Evolutionary conservation across 2,888 invertebrate genomes (phyloP), one percentile per base, ranked within the genome.

Genomic region (Acrobasis repandana): DNA sequence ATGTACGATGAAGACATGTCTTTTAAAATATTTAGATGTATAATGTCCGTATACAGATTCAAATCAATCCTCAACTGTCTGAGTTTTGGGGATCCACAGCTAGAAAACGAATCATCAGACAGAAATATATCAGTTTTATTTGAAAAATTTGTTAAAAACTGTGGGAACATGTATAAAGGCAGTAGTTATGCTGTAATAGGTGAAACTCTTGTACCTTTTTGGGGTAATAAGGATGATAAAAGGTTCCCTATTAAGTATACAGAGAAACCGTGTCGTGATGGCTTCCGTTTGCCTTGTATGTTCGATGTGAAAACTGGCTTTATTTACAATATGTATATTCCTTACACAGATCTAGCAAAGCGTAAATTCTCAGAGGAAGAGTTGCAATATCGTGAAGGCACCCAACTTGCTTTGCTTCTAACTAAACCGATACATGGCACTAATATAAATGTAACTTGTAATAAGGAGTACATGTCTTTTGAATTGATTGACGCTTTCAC

Each of bases 181-280:
- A 65, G 71, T 18, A 58, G 59, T 11, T 61, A 64, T 51, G 56
- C 61, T 3, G 63, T 63, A 33, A 62, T 69, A 43, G 69, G 71
- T 58, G 70, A 70, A 50, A 74, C 71, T 69, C 36, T 74, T 14
- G 58, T 70, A 8, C 54, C 67, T 6, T 72, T 51, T n/a, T 51
- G 51, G 51, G 51, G 51, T 9, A 33, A n/a, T 9, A 1, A 68
- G 36, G 52, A 67, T 64, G 68, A 69, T n/a, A 43, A 67, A 9
- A 65, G 64, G 20, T 60, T 61, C 51, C 67, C 68, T 9, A 56
- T 49, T 2, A 63, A 65, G n/a, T 70, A 69, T 54, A 63, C 68
- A 9, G 65, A 63, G 0, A 68, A 67, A 59, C 66, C 71, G 15
- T 50, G 58, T 8, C 67, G 66, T 47, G 66, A 68, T 43, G 68